phyloP scores from a whole-genome alignment of 2,888 invertebrate species.

The Acanthosoma haemorrhoidale region DNA sequence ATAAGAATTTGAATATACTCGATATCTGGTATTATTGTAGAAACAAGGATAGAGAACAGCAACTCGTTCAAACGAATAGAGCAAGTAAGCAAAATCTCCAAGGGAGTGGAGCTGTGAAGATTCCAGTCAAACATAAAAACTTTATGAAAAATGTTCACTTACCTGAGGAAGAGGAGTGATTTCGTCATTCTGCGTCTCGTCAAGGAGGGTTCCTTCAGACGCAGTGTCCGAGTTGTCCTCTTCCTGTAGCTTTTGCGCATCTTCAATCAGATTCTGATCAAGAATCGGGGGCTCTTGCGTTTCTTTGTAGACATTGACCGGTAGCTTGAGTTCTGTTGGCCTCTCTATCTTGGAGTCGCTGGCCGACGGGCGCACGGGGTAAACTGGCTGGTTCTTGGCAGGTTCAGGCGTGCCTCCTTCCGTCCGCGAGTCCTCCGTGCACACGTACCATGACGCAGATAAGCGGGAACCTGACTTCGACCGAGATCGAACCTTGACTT shows the following conservation, averaged over 20 bases:
- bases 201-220: constrained; percentile 28
- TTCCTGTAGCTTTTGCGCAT: not conserved
- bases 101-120: not conserved
- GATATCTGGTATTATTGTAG: no score
- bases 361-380: not conserved
- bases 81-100: no score
- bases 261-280: not conserved
- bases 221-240: constrained; percentile 31
- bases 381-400: not conserved
- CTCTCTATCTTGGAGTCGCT: not conserved
- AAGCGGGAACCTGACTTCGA: constrained; percentile 31
- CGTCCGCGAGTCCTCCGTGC: constrained; percentile 34
- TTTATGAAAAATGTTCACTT: no score
- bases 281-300: not conserved
- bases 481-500: constrained; percentile 32
- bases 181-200: constrained; percentile 25
- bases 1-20: no score
- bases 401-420: constrained; percentile 33
- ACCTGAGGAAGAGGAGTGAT: constrained; percentile 18
- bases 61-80: no score
- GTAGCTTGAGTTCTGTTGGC: not conserved
- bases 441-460: constrained; percentile 32
- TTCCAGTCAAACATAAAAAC: no score
- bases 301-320: not conserved
- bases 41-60: no score